Evolutionary conservation across 2,797 vertebrate genomes (phyloP).

Genomic region (Hoplostethus atlanticus): DNA sequence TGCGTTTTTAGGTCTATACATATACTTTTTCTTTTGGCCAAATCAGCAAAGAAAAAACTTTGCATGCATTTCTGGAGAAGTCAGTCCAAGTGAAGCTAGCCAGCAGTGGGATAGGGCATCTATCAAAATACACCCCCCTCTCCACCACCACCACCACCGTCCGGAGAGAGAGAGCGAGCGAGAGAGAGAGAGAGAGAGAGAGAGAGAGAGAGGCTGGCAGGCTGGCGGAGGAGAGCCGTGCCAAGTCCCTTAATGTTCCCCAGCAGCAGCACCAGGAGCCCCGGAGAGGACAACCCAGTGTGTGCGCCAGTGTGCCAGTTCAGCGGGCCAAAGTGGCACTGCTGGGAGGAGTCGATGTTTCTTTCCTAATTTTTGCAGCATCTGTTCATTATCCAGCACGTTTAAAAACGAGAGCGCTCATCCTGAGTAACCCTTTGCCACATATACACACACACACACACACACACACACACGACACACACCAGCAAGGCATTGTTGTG

Average conservation of each 20-base stretch:
- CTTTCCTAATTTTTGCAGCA: conserved; percentile 90
- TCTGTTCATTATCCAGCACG: conserved; percentile 90
- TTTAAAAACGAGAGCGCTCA: conserved; percentile 83
- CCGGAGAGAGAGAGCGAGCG: no score
- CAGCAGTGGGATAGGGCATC: conserved; percentile 75
- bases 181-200: conserved; percentile 43
- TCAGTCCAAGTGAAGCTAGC: conserved; percentile 46
- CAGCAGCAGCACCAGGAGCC: conserved; percentile 82
- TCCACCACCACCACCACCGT: conserved; percentile 14
- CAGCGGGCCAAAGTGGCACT: conserved; percentile 84
- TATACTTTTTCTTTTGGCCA: conserved; percentile 44
- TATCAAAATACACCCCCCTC: conserved; percentile 74
- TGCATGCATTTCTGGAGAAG: conserved; percentile 43
- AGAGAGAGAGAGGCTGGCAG: conserved; percentile 76
- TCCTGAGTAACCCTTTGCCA: conserved; percentile 64
- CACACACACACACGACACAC: conserved; percentile 13
- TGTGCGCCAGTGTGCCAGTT: conserved; percentile 80
- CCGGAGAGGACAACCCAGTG: conserved; percentile 80
- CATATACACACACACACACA: conserved; percentile 23
- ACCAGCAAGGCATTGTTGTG: conserved; percentile 28
- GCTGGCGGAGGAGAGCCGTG: conserved; percentile 68
- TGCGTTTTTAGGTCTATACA: neutral
- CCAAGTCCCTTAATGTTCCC: conserved; percentile 87
- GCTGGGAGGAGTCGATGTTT: conserved; percentile 90
- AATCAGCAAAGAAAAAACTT: conserved; percentile 52